Evolutionary conservation across 1,140 invertebrate genomes (phyloP).

Genomic region (Caenorhabditis latens): DNA sequence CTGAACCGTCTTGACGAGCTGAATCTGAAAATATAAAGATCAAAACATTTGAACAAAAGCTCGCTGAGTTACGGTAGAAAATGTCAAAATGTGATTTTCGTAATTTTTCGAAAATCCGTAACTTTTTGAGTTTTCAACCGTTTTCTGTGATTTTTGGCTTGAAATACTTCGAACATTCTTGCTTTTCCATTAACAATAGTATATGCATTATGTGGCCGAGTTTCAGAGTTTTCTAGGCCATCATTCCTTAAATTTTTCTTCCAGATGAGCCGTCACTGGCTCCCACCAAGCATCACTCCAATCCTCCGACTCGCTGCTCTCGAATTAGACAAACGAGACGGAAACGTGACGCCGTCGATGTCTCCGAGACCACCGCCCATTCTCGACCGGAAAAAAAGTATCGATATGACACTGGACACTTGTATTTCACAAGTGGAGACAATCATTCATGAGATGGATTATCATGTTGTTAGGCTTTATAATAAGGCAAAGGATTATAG

Average conservation of each 20-base stretch:
- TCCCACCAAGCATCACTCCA: constrained; percentile 63
- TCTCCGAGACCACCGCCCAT: neutral
- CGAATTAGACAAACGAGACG: constrained; percentile 52
- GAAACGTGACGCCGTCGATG: constrained; percentile 15
- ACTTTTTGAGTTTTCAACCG: too few species aligned
- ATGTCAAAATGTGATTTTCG: too few species aligned
- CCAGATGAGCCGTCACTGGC: constrained; percentile 63
- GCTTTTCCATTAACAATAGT: too few species aligned
- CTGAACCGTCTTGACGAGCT: too few species aligned
- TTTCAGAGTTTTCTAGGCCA: too few species aligned
- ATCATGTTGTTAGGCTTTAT: neutral
- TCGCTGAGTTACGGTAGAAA: too few species aligned
- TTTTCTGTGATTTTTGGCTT: neutral
- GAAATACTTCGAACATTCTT: neutral
- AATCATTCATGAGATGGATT: constrained; percentile 39
- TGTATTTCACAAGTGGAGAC: constrained; percentile 37
- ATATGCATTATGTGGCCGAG: too few species aligned
- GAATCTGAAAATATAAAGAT: too few species aligned
- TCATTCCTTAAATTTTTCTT: neutral
- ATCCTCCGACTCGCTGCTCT: constrained; percentile 63
- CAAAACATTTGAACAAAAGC: too few species aligned
- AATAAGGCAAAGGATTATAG: constrained; percentile 24
- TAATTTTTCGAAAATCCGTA: too few species aligned
- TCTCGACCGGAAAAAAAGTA: neutral
- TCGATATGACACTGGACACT: constrained; percentile 30